Evolutionary conservation across 2,797 vertebrate genomes (phyloP).

Genomic region (Myotis myotis): DNA sequence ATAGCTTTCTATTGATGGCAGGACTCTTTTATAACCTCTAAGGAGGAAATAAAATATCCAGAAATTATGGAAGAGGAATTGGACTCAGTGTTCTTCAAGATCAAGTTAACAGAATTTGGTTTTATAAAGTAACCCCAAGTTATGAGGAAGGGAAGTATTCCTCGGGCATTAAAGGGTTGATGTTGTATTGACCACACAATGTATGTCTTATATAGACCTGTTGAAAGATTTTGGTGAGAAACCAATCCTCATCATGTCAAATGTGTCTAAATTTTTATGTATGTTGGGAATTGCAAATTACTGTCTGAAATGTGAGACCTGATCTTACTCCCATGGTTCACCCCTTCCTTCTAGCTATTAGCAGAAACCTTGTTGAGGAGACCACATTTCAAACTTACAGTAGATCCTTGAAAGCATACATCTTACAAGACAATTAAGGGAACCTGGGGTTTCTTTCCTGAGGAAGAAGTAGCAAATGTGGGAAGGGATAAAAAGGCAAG

Average conservation of each 20-base stretch:
- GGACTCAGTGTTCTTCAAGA: neutral
- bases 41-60: neutral
- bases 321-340: neutral
- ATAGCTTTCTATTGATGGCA: neutral
- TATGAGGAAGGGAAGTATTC: neutral
- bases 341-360: neutral
- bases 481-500: neutral
- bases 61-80: neutral
- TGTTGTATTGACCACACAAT: neutral
- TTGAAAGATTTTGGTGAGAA: neutral
- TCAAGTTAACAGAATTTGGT: neutral
- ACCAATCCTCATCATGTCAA: neutral
- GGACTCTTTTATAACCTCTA: neutral
- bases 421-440: neutral
- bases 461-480: neutral
- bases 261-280: neutral
- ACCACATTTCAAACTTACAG: neutral
- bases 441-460: neutral
- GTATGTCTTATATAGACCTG: neutral
- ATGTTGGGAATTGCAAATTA: neutral
- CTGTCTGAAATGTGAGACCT: neutral
- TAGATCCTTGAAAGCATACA: neutral
- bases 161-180: neutral
- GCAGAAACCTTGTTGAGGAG: neutral
- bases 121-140: neutral